Evolutionary conservation across 2,797 vertebrate genomes (phyloP), one percentile per base, ranked within the genome.

Genomic region (Acrossocheilus fasciatus): DNA sequence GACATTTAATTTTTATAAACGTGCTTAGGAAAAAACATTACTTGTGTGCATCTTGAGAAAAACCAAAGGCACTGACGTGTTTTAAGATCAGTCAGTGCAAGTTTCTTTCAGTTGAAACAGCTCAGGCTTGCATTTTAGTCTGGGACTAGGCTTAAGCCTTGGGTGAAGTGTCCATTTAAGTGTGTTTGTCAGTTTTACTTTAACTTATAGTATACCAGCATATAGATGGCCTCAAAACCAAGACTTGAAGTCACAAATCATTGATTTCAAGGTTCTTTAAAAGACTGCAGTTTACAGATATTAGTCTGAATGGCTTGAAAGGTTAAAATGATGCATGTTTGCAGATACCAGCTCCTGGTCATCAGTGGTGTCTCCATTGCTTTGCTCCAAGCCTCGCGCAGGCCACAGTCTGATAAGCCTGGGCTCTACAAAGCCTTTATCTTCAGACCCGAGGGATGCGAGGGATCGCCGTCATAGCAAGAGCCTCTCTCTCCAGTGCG

Each of bases 311-410:
- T 34, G 30, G 45, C 20, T 54, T 54, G 17, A 75, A 52, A 30
- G 26, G 5, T 50, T 75, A 52, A 52, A 75, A 4, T 1, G 4
- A 68, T 68, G 41, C 5, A 20, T 80, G 81, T 83, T 72, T 66
- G 89, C 92, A 98, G 97, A 96, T 81, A 97, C 95, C 15, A 92
- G 91, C 81, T 94, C 93, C 70, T 98, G 97, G 97, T 96, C 92
- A 70, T 93, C 95, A 0, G 70, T 98, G 86, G 90, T 36, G 5
- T 94, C 92, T 83, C 93, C 95, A 0, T 83, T 90, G 73, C 95
- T 97, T 34, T 95, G 94, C 86, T 93, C 93, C 50, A 93, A 94
- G 77, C 96, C 97, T 34, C 94, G 96, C 62, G 97, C 96, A 3
- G 97, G 97, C 87, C 97, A 98, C 93, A 96, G 96, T 2, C 64